Evolutionary conservation across 2,888 invertebrate species (phyloP).

Genomic region (Ectropis crepuscularia): DNA sequence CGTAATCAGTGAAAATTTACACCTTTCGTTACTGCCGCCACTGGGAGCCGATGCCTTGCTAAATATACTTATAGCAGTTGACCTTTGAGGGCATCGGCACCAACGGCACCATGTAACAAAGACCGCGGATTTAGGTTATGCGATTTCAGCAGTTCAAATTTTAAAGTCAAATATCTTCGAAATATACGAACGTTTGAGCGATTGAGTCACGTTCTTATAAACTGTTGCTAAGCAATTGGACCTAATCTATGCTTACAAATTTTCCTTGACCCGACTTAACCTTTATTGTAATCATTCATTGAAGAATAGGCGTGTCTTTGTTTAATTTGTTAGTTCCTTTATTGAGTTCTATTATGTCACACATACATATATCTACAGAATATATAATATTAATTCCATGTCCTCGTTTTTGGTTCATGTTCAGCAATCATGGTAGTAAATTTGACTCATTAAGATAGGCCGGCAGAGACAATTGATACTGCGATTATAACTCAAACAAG

Average conservation of each 20-base stretch:
- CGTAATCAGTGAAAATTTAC: conserved; percentile 74
- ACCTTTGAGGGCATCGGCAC: conserved; percentile 66
- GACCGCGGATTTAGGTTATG: conserved; percentile 65
- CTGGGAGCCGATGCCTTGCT: conserved; percentile 57
- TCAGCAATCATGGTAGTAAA: conserved; percentile 54
- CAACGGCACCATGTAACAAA: conserved; percentile 64
- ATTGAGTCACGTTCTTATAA: conserved; percentile 18
- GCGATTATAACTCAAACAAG: conserved; percentile 62
- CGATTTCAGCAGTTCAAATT: conserved; percentile 60
- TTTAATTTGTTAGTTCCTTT: conserved; percentile 30
- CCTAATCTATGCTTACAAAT: conserved; percentile 36
- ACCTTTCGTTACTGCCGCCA: conserved; percentile 57
- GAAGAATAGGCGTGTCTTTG: conserved; percentile 30
- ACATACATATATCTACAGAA: background rate
- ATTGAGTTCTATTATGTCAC: conserved; percentile 4
- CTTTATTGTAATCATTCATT: conserved; percentile 39
- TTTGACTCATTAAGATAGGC: conserved; percentile 63
- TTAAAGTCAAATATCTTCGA: conserved; percentile 57
- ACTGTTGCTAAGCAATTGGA: conserved; percentile 28
- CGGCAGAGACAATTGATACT: conserved; percentile 71
- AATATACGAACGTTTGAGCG: conserved; percentile 24
- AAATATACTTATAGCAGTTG: conserved; percentile 66
- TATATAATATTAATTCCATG: background rate
- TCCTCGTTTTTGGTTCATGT: conserved; percentile 36
- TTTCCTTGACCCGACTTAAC: conserved; percentile 38